Percentiles rank a stretch among this genome's conserved stretches.
Evolutionary conservation across 2,797 vertebrate genomes (phyloP).

Genomic region (Bovichtus variegatus): DNA sequence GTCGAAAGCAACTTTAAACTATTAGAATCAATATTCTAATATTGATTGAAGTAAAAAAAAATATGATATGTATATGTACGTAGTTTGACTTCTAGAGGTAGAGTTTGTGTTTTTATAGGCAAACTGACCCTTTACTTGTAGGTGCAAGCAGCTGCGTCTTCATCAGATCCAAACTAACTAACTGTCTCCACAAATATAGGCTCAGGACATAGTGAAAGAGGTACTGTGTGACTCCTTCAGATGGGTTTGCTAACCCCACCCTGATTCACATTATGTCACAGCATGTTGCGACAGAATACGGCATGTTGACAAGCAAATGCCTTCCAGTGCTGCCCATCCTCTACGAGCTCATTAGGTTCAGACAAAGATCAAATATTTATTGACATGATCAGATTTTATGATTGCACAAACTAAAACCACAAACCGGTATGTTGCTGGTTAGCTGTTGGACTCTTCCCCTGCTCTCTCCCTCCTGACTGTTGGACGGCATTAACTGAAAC

Average conservation of each 20-base stretch:
- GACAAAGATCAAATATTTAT: conserved; percentile 14
- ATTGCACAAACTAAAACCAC: conserved; percentile 4
- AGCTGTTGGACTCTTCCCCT: conserved; percentile 2
- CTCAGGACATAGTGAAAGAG: not conserved
- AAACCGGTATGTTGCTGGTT: not conserved
- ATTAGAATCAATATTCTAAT: too few species aligned
- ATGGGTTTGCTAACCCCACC: conserved; percentile 27
- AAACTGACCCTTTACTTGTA: not conserved
- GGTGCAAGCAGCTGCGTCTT: not conserved
- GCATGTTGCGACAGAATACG: not conserved
- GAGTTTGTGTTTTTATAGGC: too few species aligned
- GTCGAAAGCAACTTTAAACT: too few species aligned
- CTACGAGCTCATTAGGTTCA: not conserved
- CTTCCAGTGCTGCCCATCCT: conserved; percentile 4
- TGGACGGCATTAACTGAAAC: conserved; percentile 52
- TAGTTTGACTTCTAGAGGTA: too few species aligned
- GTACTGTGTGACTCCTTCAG: conserved; percentile 12
- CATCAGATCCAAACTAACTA: not conserved
- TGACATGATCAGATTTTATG: conserved; percentile 15
- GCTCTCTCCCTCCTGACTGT: conserved; percentile 18
- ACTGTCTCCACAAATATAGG: not conserved
- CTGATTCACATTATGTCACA: conserved; percentile 33
- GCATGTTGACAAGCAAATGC: not conserved
- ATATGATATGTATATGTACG: too few species aligned
- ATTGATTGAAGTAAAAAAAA: too few species aligned